Percentiles rank a stretch among this genome's conserved stretches.
These are phyloP conservation scores for Dromiciops gliroides DNA, from an alignment of 2,113 vertebrate species.

Conservation along the genomic window DNA sequence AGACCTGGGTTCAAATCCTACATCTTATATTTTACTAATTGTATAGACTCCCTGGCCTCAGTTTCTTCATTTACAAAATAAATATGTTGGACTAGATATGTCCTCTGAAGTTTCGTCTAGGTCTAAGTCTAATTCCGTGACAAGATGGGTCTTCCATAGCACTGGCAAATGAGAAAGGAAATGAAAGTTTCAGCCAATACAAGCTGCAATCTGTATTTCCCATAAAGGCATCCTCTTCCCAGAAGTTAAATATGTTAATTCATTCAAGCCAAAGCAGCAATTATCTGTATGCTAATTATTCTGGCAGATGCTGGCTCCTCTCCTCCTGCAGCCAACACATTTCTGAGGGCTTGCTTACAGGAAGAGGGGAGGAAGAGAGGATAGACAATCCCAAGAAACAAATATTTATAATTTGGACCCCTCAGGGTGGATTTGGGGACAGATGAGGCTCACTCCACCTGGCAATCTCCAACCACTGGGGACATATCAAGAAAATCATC, in stretches of 20 bases:
- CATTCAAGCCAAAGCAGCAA: conserved; percentile 35
- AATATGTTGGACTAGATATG: not conserved
- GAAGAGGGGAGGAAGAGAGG: conserved; percentile 8
- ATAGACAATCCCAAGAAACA: conserved; percentile 34
- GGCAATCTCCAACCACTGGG: conserved; percentile 14
- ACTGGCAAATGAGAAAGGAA: conserved; percentile 30
- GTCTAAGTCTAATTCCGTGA: not conserved
- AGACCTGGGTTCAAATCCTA: not conserved
- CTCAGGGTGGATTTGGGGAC: conserved; percentile 16
- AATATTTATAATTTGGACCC: conserved; percentile 12
- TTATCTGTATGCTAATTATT: conserved; percentile 2
- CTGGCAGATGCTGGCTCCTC: conserved; percentile 40
- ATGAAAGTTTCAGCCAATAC: conserved; percentile 2
- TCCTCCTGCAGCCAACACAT: not conserved
- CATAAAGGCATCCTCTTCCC: not conserved
- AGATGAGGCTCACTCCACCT: conserved; percentile 46
- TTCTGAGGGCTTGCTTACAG: not conserved
- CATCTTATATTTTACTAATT: not conserved
- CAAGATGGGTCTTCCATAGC: conserved; percentile 4
- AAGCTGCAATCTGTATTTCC: not conserved
- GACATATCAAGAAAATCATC: conserved; percentile 37
- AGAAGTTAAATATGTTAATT: conserved; percentile 21
- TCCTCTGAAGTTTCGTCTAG: not conserved
- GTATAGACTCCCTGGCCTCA: not conserved
- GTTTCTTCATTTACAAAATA: not conserved